Percentiles rank a stretch among this genome's conserved stretches.
Conservation (phyloP, 2,797 vertebrate genomes). For the Esox lucius region DNA sequence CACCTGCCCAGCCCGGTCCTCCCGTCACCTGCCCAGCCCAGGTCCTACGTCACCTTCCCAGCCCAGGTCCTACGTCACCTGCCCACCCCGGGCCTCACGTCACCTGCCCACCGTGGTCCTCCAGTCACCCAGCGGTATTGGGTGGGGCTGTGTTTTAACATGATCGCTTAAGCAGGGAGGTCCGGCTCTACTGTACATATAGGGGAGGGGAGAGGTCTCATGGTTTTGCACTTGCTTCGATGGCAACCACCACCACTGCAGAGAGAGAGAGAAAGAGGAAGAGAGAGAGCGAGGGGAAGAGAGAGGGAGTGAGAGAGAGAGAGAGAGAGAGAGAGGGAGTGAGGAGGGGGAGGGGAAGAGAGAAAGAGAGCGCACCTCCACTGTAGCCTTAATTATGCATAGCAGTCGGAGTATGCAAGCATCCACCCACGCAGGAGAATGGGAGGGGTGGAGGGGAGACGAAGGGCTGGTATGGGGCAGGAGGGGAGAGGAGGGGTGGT, state of each 20-base stretch:
- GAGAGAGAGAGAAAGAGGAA: neutral
- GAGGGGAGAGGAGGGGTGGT: conserved; percentile 36
- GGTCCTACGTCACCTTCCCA: too few relatives aligned
- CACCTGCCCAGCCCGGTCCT: too few relatives aligned
- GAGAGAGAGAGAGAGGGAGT: conserved; percentile 2
- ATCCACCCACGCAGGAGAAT: conserved; percentile 51
- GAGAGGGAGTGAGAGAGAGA: neutral
- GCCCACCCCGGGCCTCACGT: too few relatives aligned
- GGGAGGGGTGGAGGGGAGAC: conserved; percentile 42
- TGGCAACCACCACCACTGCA: neutral
- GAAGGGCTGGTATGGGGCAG: conserved; percentile 32
- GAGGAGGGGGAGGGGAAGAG: neutral
- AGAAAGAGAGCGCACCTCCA: conserved; percentile 17
- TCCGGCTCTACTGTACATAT: conserved; percentile 28
- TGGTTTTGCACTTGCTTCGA: neutral
- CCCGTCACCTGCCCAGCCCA: too few relatives aligned
- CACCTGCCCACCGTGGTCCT: conserved; percentile 39
- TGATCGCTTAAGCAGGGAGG: conserved; percentile 60
- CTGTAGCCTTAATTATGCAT: conserved; percentile 40
- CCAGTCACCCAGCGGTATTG: conserved; percentile 9
- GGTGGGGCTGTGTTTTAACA: conserved; percentile 58
- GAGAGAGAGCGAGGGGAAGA: neutral
- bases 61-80: too few relatives aligned
- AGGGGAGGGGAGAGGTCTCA: neutral
- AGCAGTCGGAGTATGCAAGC: conserved; percentile 27